phyloP scores from a whole-genome alignment of 2,888 invertebrate genomes.

The Epirrhoe tristata region DNA sequence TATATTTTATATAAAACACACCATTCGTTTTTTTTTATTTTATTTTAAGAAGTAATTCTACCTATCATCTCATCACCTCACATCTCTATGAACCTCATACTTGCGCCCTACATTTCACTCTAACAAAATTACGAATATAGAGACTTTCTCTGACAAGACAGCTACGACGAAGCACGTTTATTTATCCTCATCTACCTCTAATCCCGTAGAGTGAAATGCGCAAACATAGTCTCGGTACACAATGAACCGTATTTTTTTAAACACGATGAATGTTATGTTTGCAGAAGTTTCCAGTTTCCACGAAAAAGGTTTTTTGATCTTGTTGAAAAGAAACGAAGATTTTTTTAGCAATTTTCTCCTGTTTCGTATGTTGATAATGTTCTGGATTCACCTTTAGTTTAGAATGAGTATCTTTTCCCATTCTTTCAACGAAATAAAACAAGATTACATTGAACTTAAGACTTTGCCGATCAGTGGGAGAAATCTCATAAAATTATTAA shows the following conservation, averaged over 20 bases:
- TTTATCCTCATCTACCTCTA: slow-evolving; percentile 28
- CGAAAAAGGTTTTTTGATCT: slow-evolving; percentile 6
- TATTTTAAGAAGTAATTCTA: no score
- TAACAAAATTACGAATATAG: slow-evolving; percentile 27
- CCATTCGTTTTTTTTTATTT: no score
- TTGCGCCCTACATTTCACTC: no score
- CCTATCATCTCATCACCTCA: no score
- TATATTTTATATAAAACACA: no score
- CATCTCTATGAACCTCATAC: no score
- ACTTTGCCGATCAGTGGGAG: no score
- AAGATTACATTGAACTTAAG: no score
- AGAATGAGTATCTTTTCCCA: no score
- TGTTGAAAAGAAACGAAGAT: neutral
- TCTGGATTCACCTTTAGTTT: no score
- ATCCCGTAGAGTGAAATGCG: slow-evolving; percentile 27
- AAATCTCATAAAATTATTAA: no score
- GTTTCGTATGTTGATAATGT: neutral
- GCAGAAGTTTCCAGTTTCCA: neutral
- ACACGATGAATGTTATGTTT: slow-evolving; percentile 23
- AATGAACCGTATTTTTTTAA: slow-evolving; percentile 24
- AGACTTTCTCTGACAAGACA: slow-evolving; percentile 27
- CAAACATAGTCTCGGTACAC: slow-evolving; percentile 22
- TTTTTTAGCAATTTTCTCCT: neutral
- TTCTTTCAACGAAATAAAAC: no score
- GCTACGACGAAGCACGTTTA: slow-evolving; percentile 24